phyloP scores from a whole-genome alignment of 2,797 vertebrate species.

The Anableps anableps region DNA sequence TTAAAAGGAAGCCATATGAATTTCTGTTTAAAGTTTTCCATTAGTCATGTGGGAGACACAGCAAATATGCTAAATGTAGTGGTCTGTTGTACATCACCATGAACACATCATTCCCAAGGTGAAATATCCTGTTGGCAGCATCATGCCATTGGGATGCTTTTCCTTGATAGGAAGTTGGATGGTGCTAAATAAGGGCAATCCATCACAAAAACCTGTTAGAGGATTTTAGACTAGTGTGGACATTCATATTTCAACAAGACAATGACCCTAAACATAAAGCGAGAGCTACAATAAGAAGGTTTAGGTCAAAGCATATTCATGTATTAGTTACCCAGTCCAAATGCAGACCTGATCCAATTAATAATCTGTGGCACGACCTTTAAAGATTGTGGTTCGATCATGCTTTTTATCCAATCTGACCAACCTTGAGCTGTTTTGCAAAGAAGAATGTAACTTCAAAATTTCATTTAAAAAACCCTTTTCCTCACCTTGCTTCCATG shows the following conservation, averaged over 20 bases:
- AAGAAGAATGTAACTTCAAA: background rate
- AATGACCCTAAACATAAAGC: background rate
- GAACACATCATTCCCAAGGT: background rate
- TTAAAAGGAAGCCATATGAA: background rate
- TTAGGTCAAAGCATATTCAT: too few relatives aligned
- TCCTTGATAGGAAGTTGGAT: background rate
- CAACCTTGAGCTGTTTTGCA: background rate
- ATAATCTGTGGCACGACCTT: background rate
- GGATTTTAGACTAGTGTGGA: background rate
- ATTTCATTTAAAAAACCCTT: background rate
- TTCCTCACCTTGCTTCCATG: background rate
- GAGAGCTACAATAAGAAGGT: background rate
- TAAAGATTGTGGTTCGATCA: background rate
- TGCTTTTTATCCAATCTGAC: background rate
- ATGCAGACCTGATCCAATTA: too few relatives aligned
- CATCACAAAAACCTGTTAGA: background rate
- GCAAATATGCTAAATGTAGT: background rate
- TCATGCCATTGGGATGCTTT: background rate
- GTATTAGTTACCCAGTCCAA: too few relatives aligned
- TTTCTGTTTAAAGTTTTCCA: background rate
- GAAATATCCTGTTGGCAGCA: background rate
- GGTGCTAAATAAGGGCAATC: background rate
- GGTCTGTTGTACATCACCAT: background rate
- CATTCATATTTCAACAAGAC: background rate
- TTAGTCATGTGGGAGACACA: background rate